These are phyloP conservation scores for Sabatieria punctata DNA, from an alignment of 2,888 invertebrate genomes.

Conservation along the genomic window DNA sequence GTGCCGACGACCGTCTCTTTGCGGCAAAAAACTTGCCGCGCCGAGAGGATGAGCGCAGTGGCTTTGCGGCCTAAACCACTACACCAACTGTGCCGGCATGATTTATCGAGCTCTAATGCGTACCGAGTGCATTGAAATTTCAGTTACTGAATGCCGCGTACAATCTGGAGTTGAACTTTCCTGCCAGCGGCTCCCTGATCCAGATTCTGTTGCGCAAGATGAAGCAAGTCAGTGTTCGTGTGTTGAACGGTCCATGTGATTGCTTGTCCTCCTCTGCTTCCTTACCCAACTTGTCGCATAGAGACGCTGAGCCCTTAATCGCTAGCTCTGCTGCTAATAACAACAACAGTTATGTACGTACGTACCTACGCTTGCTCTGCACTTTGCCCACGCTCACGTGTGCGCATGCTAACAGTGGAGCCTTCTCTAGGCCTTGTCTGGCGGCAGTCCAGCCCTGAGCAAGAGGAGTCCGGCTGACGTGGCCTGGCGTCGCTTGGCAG, in stretches of 20 bases:
- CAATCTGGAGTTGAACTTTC: conserved; percentile 43
- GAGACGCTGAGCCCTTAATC: too few relatives aligned
- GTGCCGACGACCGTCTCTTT: too few relatives aligned
- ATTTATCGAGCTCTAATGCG: too few relatives aligned
- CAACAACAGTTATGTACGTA: not conserved
- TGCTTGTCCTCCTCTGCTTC: not conserved
- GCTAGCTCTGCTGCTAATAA: too few relatives aligned
- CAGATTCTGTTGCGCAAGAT: conserved; percentile 49
- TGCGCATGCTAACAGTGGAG: not conserved
- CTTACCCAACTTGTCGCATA: not conserved
- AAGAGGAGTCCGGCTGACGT: conserved; percentile 32
- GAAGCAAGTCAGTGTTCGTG: conserved; percentile 39
- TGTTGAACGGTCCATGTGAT: too few relatives aligned
- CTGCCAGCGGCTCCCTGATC: conserved; percentile 47
- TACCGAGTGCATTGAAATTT: too few relatives aligned
- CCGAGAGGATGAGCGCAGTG: too few relatives aligned
- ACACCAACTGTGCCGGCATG: too few relatives aligned
- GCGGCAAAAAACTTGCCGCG: too few relatives aligned
- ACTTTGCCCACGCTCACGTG: not conserved
- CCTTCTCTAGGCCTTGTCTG: too few relatives aligned
- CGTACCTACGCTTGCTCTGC: not conserved
- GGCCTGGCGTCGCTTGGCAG: conserved; percentile 54
- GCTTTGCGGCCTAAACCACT: too few relatives aligned
- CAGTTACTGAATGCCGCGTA: conserved; percentile 41
- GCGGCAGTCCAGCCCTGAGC: too few relatives aligned